These are phyloP conservation scores for Sebastes fasciatus DNA, from an alignment of 2,113 vertebrate species.

Conservation along the genomic window DNA sequence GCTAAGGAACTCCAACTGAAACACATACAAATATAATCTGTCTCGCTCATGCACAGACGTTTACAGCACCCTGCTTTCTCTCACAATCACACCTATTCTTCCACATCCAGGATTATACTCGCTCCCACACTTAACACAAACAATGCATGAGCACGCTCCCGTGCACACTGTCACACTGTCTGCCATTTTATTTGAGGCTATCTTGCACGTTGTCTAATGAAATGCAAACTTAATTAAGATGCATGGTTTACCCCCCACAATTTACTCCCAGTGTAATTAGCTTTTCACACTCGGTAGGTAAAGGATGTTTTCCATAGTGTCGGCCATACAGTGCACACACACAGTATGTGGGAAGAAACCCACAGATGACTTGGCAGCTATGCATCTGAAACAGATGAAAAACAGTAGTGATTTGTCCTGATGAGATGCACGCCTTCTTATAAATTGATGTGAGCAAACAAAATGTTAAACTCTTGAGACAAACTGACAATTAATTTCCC, in stretches of 20 bases:
- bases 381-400: slow-evolving; percentile 27
- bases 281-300: slow-evolving; percentile 74
- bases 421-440: slow-evolving; percentile 16
- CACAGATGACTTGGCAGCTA: slow-evolving; percentile 43
- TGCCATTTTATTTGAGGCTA: slow-evolving; percentile 56
- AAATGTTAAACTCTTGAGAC: slow-evolving; percentile 32
- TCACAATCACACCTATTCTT: neutral
- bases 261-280: slow-evolving; percentile 77
- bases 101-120: slow-evolving; percentile 1
- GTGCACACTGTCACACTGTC: slow-evolving; percentile 18
- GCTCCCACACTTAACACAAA: slow-evolving; percentile 1
- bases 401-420: slow-evolving; percentile 2
- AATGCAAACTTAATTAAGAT: slow-evolving; percentile 80
- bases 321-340: slow-evolving; percentile 21
- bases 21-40: slow-evolving; percentile 8
- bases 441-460: slow-evolving; percentile 33
- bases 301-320: slow-evolving; percentile 63
- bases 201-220: slow-evolving; percentile 75
- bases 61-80: neutral
- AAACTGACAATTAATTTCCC: slow-evolving; percentile 31
- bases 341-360: slow-evolving; percentile 13
- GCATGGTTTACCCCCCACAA: slow-evolving; percentile 64
- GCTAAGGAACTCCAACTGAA: slow-evolving; percentile 3
- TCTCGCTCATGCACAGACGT: slow-evolving; percentile 10
- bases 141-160: slow-evolving; percentile 22